Evolutionary conservation across 2,888 invertebrate species (phyloP).

Genomic region (Apotomis capreana): DNA sequence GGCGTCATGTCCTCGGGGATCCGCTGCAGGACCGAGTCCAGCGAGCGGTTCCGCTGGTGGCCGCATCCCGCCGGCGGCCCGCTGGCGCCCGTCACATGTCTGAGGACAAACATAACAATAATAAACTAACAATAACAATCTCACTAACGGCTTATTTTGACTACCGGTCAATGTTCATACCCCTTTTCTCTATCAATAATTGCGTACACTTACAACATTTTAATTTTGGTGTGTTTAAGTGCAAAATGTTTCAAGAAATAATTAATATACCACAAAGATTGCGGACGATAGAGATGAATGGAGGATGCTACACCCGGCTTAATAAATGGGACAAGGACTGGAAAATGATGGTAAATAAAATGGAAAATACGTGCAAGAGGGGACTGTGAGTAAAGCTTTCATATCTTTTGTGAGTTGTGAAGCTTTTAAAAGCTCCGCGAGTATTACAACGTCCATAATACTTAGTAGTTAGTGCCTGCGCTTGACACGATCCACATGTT

Average conservation of each 20-base stretch:
- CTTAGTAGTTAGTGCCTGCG: background rate
- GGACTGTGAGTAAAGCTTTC: conserved; percentile 16
- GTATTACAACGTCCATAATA: background rate
- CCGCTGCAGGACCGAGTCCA: conserved; percentile 94
- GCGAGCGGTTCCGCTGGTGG: conserved; percentile 94
- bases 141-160: too few relatives aligned
- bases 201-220: background rate
- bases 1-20: conserved; percentile 92
- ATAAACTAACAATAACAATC: too few relatives aligned
- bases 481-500: background rate
- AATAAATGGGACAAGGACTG: conserved; percentile 17
- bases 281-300: conserved; percentile 14
- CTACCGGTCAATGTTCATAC: too few relatives aligned
- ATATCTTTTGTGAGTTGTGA: conserved; percentile 18
- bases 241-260: background rate
- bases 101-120: conserved; percentile 62
- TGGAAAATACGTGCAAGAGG: conserved; percentile 23
- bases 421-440: conserved; percentile 22
- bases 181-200: too few relatives aligned
- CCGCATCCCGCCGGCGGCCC: conserved; percentile 83
- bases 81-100: conserved; percentile 76
- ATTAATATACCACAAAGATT: conserved; percentile 2
- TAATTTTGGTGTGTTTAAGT: background rate
- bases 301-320: conserved; percentile 2
- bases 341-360: conserved; percentile 20